Evolutionary conservation across 2,797 vertebrate species (phyloP).

Genomic region (Oophaga sylvatica): DNA sequence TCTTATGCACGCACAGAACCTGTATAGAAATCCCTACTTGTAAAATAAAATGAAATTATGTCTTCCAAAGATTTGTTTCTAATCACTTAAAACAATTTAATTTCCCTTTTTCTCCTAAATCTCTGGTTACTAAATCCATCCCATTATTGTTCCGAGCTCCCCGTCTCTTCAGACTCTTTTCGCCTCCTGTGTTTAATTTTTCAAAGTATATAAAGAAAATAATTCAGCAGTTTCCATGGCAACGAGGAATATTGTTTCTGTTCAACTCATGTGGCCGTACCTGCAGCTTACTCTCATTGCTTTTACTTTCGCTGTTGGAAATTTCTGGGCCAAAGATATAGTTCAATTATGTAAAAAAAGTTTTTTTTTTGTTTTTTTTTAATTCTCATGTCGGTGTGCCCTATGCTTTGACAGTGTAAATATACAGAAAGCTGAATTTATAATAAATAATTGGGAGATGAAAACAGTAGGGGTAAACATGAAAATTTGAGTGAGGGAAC

Average conservation of each 20-base stretch:
- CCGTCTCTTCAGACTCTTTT: not conserved
- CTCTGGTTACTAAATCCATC: not conserved
- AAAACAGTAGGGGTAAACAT: not conserved
- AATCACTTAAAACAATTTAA: not conserved
- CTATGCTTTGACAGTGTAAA: constrained; percentile 1
- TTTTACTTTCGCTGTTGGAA: constrained; percentile 56
- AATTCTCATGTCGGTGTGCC: not conserved
- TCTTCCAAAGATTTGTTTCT: not conserved
- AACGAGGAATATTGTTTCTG: constrained; percentile 38
- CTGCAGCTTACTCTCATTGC: constrained; percentile 50
- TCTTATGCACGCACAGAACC: not conserved
- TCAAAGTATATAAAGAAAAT: constrained; percentile 40
- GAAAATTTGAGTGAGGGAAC: not conserved
- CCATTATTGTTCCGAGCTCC: not conserved
- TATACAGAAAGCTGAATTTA: not conserved
- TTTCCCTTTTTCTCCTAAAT: not conserved
- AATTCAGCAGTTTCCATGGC: constrained; percentile 57
- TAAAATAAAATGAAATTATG: not conserved
- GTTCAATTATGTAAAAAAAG: constrained; percentile 15
- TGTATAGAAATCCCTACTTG: not conserved
- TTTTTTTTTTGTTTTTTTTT: not conserved
- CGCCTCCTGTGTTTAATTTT: constrained; percentile 15
- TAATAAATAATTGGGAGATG: not conserved
- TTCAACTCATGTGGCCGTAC: constrained; percentile 40
- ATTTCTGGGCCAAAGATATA: constrained; percentile 29